Percentiles rank a stretch among this genome's conserved stretches.
Conservation (phyloP, 2,888 invertebrate genomes). For the Sepiola atlantica region DNA sequence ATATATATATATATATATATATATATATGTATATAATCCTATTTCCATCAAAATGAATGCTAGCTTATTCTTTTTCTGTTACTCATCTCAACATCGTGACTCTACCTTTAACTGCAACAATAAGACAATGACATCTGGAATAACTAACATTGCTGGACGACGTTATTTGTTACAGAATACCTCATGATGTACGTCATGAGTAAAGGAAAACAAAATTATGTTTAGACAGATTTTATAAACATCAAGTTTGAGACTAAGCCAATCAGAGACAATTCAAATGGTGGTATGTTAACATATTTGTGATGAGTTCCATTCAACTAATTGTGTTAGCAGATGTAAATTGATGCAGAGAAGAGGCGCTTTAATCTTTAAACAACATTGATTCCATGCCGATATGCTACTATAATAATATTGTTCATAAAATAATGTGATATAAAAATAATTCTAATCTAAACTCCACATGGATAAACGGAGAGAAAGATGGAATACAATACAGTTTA, state of each 20-base stretch:
- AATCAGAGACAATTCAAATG: background rate
- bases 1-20: constrained; percentile 32
- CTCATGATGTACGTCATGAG: background rate
- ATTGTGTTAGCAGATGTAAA: background rate
- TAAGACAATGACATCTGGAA: background rate
- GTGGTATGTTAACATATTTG: background rate
- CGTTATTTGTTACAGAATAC: background rate
- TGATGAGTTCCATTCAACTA: background rate
- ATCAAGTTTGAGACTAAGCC: background rate
- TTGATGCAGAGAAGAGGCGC: background rate
- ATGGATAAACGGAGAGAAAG: background rate
- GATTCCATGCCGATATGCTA: background rate
- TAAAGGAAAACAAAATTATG: background rate
- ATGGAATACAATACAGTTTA: background rate
- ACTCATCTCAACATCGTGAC: background rate
- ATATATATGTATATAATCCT: background rate
- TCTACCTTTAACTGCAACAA: background rate
- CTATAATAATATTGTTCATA: background rate
- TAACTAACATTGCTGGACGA: background rate
- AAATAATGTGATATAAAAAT: background rate
- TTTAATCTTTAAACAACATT: background rate
- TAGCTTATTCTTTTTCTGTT: too few species aligned
- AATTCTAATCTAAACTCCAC: background rate
- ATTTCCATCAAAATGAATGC: background rate
- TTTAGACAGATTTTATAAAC: constrained; percentile 8